These are phyloP conservation scores for Promerops cafer DNA, from an alignment of 2,113 vertebrate species.

Conservation along the genomic window DNA sequence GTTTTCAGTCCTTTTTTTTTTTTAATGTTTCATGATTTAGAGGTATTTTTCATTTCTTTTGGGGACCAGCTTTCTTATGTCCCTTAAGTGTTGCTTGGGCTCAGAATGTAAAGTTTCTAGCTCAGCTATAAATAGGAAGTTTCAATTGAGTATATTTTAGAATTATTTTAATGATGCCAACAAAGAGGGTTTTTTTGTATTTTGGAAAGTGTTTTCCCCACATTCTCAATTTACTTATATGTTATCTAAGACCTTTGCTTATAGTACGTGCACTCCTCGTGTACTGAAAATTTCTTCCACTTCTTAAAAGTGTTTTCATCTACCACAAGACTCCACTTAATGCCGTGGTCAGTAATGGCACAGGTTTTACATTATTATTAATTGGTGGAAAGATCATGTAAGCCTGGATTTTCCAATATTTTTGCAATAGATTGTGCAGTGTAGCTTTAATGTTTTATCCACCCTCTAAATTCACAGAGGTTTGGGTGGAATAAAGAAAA, in stretches of 20 bases:
- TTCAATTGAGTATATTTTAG: neutral
- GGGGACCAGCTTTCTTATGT: neutral
- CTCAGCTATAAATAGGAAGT: neutral
- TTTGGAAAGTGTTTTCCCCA: neutral
- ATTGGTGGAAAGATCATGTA: neutral
- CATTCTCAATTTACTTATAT: neutral
- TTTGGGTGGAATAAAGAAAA: neutral
- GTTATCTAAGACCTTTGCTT: neutral
- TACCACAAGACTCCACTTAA: neutral
- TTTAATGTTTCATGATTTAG: neutral
- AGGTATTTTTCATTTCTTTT: neutral
- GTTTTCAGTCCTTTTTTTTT: neutral
- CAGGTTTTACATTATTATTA: neutral
- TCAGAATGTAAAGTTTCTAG: neutral
- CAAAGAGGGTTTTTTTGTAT: neutral
- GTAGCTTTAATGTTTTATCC: neutral
- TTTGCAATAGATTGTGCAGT: neutral
- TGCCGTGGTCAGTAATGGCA: neutral
- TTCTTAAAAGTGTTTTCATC: neutral
- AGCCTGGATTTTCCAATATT: neutral
- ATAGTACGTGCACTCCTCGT: neutral
- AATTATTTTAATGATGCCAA: neutral
- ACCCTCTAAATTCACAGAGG: neutral
- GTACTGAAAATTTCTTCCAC: neutral
- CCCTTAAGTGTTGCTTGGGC: neutral